Evolutionary conservation across 2,797 vertebrate species (phyloP), one percentile per base, ranked within the genome.

Genomic region (Dallia pectoralis): DNA sequence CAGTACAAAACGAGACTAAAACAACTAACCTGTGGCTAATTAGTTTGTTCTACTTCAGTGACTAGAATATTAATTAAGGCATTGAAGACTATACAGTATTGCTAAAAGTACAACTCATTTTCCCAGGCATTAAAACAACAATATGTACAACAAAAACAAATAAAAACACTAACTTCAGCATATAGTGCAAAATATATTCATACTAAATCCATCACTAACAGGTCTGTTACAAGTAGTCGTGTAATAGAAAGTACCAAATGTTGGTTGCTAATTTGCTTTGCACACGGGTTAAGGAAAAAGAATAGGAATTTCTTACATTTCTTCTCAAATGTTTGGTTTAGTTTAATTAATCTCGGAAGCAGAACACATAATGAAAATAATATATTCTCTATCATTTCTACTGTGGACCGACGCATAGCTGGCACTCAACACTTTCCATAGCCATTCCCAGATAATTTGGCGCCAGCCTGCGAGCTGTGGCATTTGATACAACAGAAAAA

Each of bases 331-430:
- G 89, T 91, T 91, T 91, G 89, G 89, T 91, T 91, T 89, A 1
- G 53, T 88, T 83, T 85, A 86, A 76, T 87, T 90, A 91, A 92
- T 91, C 91, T 92, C 89, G 47, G 83, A 77, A 90, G 91, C 89
- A 81, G 85, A 87, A 86, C 51, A 76, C 83, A 85, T 87, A 87
- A 81, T 86, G 79, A 87, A 80, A 12, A 25, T 64, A 29, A 64
- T 32, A 53, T 16, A 63, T 64, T 81, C 73, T 86, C 76, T 77
- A 81, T 79, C 80, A 86, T 82, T 77, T 83, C 76, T 76, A 18
- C 4, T 16, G 62, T 64, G 62, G 62, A 32, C 61, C 30, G 61
- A 27, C 27, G 61, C 61, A 63, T 29, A 63, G 25, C 22, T 63
- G 12, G 29, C 61, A 63, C 27, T 29, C 53, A 22, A 56, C 53